Evolutionary conservation across 2,113 vertebrate species (phyloP), one percentile per base, ranked within the genome.

Genomic region (Falcunculus frontatus): DNA sequence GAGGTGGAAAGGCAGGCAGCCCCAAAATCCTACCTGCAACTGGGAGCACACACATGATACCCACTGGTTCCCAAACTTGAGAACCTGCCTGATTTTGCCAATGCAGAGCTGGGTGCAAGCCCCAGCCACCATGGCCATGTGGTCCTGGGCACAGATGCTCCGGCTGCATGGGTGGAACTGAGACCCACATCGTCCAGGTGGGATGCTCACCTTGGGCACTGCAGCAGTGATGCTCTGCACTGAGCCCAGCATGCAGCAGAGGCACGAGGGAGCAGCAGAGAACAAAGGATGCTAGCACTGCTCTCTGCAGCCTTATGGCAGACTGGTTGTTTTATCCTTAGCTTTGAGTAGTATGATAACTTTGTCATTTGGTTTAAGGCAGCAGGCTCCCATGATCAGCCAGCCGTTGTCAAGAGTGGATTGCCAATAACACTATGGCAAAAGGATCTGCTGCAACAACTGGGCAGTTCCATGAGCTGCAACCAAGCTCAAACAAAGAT

Each of bases 41-140:
- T 0, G 0, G 21, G 6, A 87, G 39, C 17, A 46, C 0, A 3
- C 16, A 41, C 2, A 4, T 6, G n/a, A 56, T 41, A 88, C 19
- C 13, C 0, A 5, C 32, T 37, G 16, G 30, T 59, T 53, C 26
- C 39, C 20, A 27, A 26, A 6, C 59, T 87, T 39, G 29, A 78
- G 49, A 67, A 90, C n/a, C 30, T 33, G 26, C 30, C 72, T 20
- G 23, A 49, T 19, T 89, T 82, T 83, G 49, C 39, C 18, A 27
- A 6, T 0, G 5, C 30, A 83, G 75, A 79, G 4, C 15, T 1
- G 5, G n/a, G 37, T 42, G 21, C 47, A 82, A 86, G 46, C 21
- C 47, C 49, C 77, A 68, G 39, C 35, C 8, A 4, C 50, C 7
- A 1, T 0, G 1, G 47, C 76, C 32, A 8, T 18, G 47, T 2